phyloP scores from a whole-genome alignment of 2,113 vertebrate genomes.

The Grantiella picta region DNA sequence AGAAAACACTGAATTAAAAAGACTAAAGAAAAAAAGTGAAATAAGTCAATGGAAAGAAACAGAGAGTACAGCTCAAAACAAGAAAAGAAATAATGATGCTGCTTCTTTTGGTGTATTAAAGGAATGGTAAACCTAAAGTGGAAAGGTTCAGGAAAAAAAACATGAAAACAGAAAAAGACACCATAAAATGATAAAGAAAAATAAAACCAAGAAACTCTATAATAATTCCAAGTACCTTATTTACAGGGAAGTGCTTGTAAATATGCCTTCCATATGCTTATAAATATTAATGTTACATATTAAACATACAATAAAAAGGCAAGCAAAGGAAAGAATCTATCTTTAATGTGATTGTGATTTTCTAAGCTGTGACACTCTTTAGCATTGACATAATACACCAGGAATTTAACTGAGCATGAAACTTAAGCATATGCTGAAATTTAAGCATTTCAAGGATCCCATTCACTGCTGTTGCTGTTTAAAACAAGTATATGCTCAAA shows the following conservation, averaged over 20 bases:
- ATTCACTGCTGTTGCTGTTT: neutral
- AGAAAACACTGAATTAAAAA: neutral
- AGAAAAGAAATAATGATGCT: neutral
- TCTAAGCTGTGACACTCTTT: constrained; percentile 10
- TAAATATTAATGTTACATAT: constrained; percentile 45
- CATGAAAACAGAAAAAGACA: neutral
- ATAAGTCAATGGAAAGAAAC: neutral
- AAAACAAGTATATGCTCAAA: neutral
- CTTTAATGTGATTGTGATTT: constrained; percentile 29
- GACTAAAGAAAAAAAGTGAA: neutral
- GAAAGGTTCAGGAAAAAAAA: neutral
- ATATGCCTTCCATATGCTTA: constrained; percentile 24
- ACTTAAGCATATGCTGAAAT: neutral
- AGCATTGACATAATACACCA: neutral
- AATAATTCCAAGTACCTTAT: constrained; percentile 1
- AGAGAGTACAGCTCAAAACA: neutral
- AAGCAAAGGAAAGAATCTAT: neutral
- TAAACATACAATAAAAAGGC: constrained; percentile 8
- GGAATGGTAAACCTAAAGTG: neutral
- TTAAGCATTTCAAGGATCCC: neutral
- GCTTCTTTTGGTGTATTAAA: neutral
- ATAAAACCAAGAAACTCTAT: neutral
- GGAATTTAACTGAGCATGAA: constrained; percentile 7
- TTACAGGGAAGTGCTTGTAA: neutral
- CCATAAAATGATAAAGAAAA: neutral